Evolutionary conservation across 2,113 vertebrate genomes (phyloP), one percentile per base, ranked within the genome.

Genomic region (Pygoscelis adeliae): DNA sequence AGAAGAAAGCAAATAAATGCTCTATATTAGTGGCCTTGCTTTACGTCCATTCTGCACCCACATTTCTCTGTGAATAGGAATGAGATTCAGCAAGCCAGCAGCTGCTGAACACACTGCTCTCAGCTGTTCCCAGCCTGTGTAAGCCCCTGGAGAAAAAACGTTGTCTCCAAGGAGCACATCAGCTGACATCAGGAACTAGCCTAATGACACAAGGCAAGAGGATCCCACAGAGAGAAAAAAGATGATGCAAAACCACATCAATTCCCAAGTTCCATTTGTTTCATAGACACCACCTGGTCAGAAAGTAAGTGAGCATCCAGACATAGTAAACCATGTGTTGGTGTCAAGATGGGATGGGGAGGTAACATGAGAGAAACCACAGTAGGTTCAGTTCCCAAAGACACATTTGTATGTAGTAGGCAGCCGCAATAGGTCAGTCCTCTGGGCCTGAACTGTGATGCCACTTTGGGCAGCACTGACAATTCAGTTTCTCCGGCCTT

Each of bases 361-460:
- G 21, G 55, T 71, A 49, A 36, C 9, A 34, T 3, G 4, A 56
- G 20, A 67, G 42, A 71, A 88, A 62, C 38, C 25, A 13, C 23
- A 34, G 14, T 7, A 56, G 25, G 12, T 44, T 79, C 56, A 13
- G 34, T 42, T 87, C 63, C 46, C 23, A 62, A 40, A 40, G 29
- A 26, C 2, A 7, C 1, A 5, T 58, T 36, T 74, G 13, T 20
- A 58, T 0, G 0, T 18, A 34, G 38, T 0, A 72, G 26, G 46
- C 55, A 84, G 34, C 53, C 9, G 1, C 40, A 55, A 15, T 3
- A 53, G 4, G 5, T 77, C 81, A 77, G 38, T 1, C 10, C 29
- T 3, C 20, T 61, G 53, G 7, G 12, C 22, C 44, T 84, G 47
- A 81, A 30, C 44, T 1, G 1, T 32, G 42, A 53, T 46, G 59